Percentiles rank a stretch among this genome's conserved stretches.
Evolutionary conservation across 2,113 vertebrate species (phyloP).

Genomic region (Gymnorhina tibicen): DNA sequence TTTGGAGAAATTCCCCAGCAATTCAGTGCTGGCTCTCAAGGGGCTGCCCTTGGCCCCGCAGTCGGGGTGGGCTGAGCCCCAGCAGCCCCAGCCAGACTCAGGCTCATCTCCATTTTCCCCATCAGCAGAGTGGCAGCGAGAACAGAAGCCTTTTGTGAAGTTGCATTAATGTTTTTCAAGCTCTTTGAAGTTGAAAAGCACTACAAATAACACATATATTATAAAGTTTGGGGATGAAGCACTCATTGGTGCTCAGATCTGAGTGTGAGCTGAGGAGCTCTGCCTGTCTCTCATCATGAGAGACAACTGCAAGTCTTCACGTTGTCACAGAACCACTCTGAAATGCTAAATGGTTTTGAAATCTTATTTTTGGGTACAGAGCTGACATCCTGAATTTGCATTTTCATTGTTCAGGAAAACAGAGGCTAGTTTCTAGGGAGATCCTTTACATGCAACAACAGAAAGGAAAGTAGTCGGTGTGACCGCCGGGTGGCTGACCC

Average conservation of each 20-base stretch:
- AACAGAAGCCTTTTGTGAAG: constrained; percentile 24
- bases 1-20: background rate
- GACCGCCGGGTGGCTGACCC: background rate
- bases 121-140: background rate
- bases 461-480: background rate
- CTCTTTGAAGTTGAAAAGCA: constrained; percentile 43
- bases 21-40: accelerated
- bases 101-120: background rate
- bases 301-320: background rate
- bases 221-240: background rate
- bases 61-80: background rate
- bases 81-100: background rate
- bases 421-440: constrained; percentile 12
- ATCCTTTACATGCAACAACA: background rate
- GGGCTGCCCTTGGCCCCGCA: background rate
- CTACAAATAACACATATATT: constrained; percentile 7
- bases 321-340: constrained; percentile 1
- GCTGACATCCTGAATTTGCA: constrained; percentile 14
- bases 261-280: background rate
- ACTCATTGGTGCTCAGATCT: background rate
- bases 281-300: constrained; percentile 14
- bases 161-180: background rate
- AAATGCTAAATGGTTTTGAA: constrained; percentile 29
- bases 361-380: constrained; percentile 34
- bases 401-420: background rate